A percentile compares a stretch with the other conserved stretches of the same genome.
phyloP scores from a whole-genome alignment of 2,888 invertebrate species.

The Thereva nobilitata region DNA sequence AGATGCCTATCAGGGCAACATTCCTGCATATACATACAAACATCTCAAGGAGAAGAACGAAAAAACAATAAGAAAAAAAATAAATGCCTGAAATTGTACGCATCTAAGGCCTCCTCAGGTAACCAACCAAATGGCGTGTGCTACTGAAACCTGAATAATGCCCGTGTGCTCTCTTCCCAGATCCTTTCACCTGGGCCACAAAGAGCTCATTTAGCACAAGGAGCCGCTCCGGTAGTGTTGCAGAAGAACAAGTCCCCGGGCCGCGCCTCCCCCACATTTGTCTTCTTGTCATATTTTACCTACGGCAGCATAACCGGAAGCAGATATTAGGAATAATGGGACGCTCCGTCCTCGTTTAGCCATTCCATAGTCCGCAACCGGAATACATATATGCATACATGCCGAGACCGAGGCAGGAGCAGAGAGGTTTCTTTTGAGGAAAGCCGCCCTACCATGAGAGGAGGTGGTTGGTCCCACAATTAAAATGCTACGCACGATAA shows the following conservation, averaged over 20 bases:
- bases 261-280: neutral
- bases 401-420: neutral
- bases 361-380: slow-evolving; percentile 15
- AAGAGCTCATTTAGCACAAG: slow-evolving; percentile 32
- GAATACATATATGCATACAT: neutral
- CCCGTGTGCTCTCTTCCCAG: neutral
- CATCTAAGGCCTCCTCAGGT: slow-evolving; percentile 3
- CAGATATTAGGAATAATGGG: slow-evolving; percentile 22
- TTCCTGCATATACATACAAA: too few species aligned
- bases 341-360: slow-evolving; percentile 13
- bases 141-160: slow-evolving; percentile 10
- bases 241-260: too few species aligned
- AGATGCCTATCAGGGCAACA: too few species aligned
- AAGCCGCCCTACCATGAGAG: too few species aligned
- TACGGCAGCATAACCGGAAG: slow-evolving; percentile 26
- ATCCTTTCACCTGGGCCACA: slow-evolving; percentile 26
- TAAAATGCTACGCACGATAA: too few species aligned
- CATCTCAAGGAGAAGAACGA: slow-evolving; percentile 4
- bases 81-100: slow-evolving; percentile 23
- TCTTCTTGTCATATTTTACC: slow-evolving; percentile 5
- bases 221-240: slow-evolving; percentile 13
- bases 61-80: slow-evolving; percentile 9
- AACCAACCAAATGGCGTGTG: slow-evolving; percentile 25
- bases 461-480: too few species aligned
- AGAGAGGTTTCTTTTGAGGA: neutral